These are phyloP conservation scores for Clistopyga incitator DNA, from an alignment of 2,888 invertebrate genomes.

Conservation along the genomic window DNA sequence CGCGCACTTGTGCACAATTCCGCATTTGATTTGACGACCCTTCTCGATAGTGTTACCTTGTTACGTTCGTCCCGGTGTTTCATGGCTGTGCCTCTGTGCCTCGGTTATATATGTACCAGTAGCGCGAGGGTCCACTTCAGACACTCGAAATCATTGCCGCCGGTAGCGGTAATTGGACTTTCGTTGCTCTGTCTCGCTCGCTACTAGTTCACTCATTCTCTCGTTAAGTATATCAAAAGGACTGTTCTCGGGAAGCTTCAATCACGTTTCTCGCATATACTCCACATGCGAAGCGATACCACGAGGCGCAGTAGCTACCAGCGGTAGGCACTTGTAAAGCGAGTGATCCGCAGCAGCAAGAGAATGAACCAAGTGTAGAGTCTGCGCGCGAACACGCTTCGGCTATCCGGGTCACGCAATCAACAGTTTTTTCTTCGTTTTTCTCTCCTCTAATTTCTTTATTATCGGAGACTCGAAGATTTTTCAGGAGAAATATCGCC, in stretches of 20 bases:
- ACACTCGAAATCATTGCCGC: conserved; percentile 70
- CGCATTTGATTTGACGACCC: conserved; percentile 23
- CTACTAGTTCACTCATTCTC: conserved; percentile 24
- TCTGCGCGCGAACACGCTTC: conserved; percentile 4
- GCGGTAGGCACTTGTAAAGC: conserved; percentile 38
- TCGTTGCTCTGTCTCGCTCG: conserved; percentile 57
- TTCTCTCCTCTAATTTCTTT: conserved; percentile 17
- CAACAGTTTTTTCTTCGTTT: conserved; percentile 11
- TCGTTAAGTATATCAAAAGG: conserved; percentile 58
- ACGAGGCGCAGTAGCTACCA: neutral
- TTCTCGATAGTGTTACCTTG: conserved; percentile 21
- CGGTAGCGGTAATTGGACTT: conserved; percentile 71
- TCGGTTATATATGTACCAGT: neutral
- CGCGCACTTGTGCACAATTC: neutral
- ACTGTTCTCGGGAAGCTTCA: conserved; percentile 39
- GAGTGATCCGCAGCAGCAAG: conserved; percentile 42
- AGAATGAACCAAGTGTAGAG: conserved; percentile 29
- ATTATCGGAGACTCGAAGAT: neutral
- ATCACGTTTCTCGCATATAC: conserved; percentile 21
- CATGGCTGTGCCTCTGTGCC: neutral
- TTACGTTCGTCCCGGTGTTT: conserved; percentile 23
- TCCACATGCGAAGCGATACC: conserved; percentile 38
- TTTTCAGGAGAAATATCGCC: too few relatives aligned
- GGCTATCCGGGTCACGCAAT: conserved; percentile 50
- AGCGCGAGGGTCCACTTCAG: conserved; percentile 57